Evolutionary conservation across 2,797 vertebrate species (phyloP), one percentile per base, ranked within the genome.

Genomic region (Lateolabrax maculatus): DNA sequence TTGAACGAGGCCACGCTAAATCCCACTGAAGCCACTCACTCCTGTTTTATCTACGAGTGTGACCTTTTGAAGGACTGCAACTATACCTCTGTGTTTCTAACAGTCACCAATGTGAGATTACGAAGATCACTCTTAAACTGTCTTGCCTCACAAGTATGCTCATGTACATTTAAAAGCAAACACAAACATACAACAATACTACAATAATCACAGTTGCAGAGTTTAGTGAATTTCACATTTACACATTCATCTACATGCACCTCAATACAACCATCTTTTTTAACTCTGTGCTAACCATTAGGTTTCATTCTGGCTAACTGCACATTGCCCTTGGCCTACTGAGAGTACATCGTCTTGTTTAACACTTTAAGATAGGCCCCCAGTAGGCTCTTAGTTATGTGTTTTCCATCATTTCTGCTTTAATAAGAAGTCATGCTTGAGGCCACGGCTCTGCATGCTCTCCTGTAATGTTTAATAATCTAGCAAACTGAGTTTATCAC

Each of bases 251-350:
- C 44, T 37, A 36, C 46, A 31, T 21, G n/a, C 44, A 68, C 39
- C 36, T 46, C 52, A 56, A 7, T 11, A 48, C 23, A 65, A 39
- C 34, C 51, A 56, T 12, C n/a, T n/a, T 29, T 66, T 36, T 19
- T 41, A 52, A 44, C 55, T 44, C 36, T 27, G 10, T 18, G 9
- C 36, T 21, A 48, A 72, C 44, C 44, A 37, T 43, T 67, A n/a
- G 18, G 29, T 52, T 81, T 57, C 39, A 49, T 81, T 75, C 41
- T 52, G 34, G 57, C 71, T 81, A 56, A 84, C 29, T 67, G 62
- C 36, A 53, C 43, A 23, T 64, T 57, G 51, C 71, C 56, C 46
- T 71, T 44, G 62, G 66, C 51, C 75, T 44, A 39, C 48, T 31
- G 73, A 71, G 48, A 75, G 27, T 44, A 36, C 11, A 49, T 36